A percentile compares a stretch with the other conserved stretches of the same genome.
Conservation (phyloP, 2,888 invertebrate genomes). For the Litoditis marina region DNA sequence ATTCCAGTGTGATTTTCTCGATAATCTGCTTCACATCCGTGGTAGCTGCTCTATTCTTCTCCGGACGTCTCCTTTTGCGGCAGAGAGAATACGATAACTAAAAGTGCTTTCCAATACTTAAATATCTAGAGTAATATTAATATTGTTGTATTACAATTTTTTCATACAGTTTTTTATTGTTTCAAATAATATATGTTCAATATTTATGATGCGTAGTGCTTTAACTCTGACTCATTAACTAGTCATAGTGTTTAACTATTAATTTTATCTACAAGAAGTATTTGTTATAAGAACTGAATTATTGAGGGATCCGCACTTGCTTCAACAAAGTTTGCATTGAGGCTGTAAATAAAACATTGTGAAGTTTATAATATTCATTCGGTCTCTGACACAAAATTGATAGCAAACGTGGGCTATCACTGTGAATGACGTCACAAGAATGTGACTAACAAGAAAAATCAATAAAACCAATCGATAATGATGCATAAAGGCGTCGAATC, state of each 20-base stretch:
- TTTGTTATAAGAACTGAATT: too few relatives aligned
- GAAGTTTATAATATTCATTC: too few relatives aligned
- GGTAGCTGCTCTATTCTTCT: conserved; percentile 16
- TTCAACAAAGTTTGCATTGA: too few relatives aligned
- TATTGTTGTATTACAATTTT: background rate
- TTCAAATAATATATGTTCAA: background rate
- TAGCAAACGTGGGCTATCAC: too few relatives aligned
- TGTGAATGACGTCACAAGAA: too few relatives aligned
- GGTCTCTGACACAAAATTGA: too few relatives aligned
- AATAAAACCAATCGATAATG: too few relatives aligned
- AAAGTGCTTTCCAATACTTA: background rate
- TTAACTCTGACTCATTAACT: too few relatives aligned
- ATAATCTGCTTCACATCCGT: conserved; percentile 12
- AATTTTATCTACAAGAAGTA: background rate
- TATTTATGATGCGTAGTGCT: background rate
- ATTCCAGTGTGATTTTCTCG: conserved; percentile 14
- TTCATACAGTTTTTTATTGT: background rate
- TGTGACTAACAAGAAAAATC: too few relatives aligned
- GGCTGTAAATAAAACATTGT: too few relatives aligned
- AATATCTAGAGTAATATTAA: background rate
- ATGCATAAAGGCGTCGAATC: too few relatives aligned
- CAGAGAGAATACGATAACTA: conserved; percentile 6
- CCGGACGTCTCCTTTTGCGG: conserved; percentile 13
- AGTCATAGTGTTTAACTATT: background rate
- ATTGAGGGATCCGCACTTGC: too few relatives aligned